Evolutionary conservation across 1,140 invertebrate genomes (phyloP).

Genomic region (Drosophila neocordata): DNA sequence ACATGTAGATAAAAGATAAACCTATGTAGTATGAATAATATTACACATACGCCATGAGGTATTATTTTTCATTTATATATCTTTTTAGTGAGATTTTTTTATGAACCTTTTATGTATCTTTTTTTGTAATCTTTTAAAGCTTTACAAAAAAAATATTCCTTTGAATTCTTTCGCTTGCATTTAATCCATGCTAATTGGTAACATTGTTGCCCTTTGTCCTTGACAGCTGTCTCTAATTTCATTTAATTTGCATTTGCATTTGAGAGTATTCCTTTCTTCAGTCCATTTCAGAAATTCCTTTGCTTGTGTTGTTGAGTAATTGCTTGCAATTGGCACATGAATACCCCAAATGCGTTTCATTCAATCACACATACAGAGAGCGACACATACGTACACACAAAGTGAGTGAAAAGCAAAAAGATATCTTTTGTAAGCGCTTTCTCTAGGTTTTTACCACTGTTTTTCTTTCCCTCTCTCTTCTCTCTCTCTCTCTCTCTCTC

Average conservation of each 20-base stretch:
- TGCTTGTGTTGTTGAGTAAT: conserved; percentile 8
- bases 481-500: background rate
- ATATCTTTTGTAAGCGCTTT: conserved; percentile 4
- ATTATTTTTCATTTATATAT: background rate
- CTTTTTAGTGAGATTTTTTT: background rate
- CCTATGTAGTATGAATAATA: background rate
- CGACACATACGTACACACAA: background rate
- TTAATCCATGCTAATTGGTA: background rate
- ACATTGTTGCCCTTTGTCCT: background rate
- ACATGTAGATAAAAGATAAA: too few species aligned
- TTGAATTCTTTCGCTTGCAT: too few species aligned
- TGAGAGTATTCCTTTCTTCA: background rate
- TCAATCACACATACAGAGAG: background rate
- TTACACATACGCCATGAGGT: background rate
- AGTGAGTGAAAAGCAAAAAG: conserved; percentile 4
- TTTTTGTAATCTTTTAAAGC: too few species aligned
- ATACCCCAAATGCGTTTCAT: conserved; percentile 10
- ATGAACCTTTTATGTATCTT: too few species aligned
- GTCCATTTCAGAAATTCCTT: background rate
- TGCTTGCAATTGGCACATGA: conserved; percentile 9
- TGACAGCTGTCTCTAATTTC: background rate
- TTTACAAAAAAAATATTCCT: too few species aligned
- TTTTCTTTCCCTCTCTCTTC: background rate
- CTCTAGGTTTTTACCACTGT: background rate
- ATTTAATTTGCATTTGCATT: background rate